Percentiles rank a stretch among this genome's conserved stretches.
These are phyloP conservation scores for Molossus alvarezi DNA, from an alignment of 2,797 vertebrate species.

Conservation along the genomic window DNA sequence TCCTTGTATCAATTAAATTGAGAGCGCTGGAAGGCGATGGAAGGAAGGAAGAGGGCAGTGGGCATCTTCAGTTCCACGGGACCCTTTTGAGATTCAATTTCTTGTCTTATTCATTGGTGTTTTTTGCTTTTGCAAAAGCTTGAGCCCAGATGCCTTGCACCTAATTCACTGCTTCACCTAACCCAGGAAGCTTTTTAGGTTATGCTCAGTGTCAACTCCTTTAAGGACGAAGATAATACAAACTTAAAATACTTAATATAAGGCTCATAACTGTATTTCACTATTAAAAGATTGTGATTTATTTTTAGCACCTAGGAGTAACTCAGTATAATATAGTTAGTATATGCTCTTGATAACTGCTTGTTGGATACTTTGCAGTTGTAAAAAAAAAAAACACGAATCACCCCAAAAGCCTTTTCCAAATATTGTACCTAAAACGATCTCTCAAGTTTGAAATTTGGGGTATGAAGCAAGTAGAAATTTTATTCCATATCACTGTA, in stretches of 20 bases:
- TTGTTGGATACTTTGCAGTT: slow-evolving; percentile 65
- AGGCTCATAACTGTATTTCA: slow-evolving; percentile 2
- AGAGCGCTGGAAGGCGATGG: slow-evolving; percentile 8
- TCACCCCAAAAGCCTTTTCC: slow-evolving; percentile 52
- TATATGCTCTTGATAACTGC: slow-evolving; percentile 60
- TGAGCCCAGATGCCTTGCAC: background rate
- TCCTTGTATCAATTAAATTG: slow-evolving; percentile 1
- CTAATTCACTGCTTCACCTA: slow-evolving; percentile 3
- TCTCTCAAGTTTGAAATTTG: slow-evolving; percentile 69
- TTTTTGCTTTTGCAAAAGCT: slow-evolving; percentile 47
- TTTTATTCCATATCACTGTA: slow-evolving; percentile 53
- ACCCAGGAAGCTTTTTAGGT: slow-evolving; percentile 29
- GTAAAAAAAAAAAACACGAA: background rate
- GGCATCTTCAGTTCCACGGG: background rate
- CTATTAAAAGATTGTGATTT: slow-evolving; percentile 57
- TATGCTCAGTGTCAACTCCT: background rate
- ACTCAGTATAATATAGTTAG: slow-evolving; percentile 3
- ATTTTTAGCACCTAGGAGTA: slow-evolving; percentile 20
- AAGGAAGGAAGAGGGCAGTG: background rate
- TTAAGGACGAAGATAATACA: slow-evolving; percentile 53
- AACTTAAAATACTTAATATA: background rate
- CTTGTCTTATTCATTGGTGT: slow-evolving; percentile 1
- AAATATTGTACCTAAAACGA: slow-evolving; percentile 17
- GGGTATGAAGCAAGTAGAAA: slow-evolving; percentile 66
- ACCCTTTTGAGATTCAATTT: slow-evolving; percentile 5